Percentiles rank a stretch among this genome's conserved stretches.
Conservation (phyloP, 2,113 vertebrate species). For the Indicator maculatus region DNA sequence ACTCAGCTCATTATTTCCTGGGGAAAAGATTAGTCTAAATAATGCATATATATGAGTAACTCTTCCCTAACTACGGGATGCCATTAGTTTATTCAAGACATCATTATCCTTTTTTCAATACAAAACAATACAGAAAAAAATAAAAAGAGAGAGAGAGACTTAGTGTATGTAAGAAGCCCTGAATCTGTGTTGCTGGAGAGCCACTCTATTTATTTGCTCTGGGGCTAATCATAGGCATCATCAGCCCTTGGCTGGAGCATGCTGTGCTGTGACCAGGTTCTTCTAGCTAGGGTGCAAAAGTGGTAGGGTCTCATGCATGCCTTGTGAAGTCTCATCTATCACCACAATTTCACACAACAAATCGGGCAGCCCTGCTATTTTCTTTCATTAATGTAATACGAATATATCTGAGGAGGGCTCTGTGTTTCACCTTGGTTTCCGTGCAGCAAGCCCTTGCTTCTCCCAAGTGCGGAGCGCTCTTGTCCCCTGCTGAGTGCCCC, state of each 20-base stretch:
- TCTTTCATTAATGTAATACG: neutral
- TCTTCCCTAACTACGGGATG: neutral
- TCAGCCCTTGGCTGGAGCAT: neutral
- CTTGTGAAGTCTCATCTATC: neutral
- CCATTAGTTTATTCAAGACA: neutral
- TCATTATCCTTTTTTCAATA: neutral
- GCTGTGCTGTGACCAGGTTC: neutral
- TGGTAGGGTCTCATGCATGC: rapidly evolving
- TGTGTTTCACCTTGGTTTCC: neutral
- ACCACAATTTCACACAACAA: rapidly evolving
- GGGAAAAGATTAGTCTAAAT: neutral
- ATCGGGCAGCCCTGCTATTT: neutral
- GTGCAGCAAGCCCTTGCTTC: neutral
- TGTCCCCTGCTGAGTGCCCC: neutral
- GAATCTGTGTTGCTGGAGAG: neutral
- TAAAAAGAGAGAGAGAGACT: neutral
- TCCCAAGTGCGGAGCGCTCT: neutral
- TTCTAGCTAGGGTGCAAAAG: neutral
- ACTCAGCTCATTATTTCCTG: neutral
- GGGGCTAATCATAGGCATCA: neutral
- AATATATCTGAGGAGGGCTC: neutral
- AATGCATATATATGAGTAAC: neutral
- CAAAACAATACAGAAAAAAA: too few relatives aligned
- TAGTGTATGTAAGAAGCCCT: neutral
- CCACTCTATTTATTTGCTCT: neutral